phyloP scores from a whole-genome alignment of 2,113 vertebrate species.

The Naja naja region DNA sequence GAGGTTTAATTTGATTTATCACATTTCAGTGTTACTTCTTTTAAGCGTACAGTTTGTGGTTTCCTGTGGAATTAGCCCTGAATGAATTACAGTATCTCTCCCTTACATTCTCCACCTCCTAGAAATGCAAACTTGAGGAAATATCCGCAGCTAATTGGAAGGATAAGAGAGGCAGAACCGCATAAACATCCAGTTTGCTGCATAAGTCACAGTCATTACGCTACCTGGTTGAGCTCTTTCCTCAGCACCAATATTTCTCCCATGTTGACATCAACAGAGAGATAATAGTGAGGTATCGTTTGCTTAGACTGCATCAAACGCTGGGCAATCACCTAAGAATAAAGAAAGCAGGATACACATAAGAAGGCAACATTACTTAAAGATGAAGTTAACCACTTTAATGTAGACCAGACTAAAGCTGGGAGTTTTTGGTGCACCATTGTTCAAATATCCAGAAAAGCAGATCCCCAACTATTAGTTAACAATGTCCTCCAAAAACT shows the following conservation, averaged over 20 bases:
- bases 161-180: not conserved
- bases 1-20: not conserved
- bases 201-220: not conserved
- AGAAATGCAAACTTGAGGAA: not conserved
- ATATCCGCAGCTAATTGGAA: not conserved
- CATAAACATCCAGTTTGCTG: too few relatives aligned
- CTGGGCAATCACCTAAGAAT: slow-evolving; percentile 90
- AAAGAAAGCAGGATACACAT: not conserved
- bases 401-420: not conserved
- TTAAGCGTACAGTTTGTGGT: not conserved
- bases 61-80: not conserved
- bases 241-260: slow-evolving; percentile 88
- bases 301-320: slow-evolving; percentile 96
- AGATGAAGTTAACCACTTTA: not conserved
- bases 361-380: not conserved
- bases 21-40: not conserved
- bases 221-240: slow-evolving; percentile 91
- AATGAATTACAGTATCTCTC: not conserved
- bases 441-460: not conserved
- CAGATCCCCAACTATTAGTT: not conserved
- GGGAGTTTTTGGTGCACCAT: not conserved
- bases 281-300: slow-evolving; percentile 98
- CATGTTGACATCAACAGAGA: slow-evolving; percentile 95
- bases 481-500: not conserved
- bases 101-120: not conserved